Percentiles rank a stretch among this genome's conserved stretches.
Evolutionary conservation across 1,140 invertebrate genomes (phyloP).

Genomic region (Goniozus legneri): DNA sequence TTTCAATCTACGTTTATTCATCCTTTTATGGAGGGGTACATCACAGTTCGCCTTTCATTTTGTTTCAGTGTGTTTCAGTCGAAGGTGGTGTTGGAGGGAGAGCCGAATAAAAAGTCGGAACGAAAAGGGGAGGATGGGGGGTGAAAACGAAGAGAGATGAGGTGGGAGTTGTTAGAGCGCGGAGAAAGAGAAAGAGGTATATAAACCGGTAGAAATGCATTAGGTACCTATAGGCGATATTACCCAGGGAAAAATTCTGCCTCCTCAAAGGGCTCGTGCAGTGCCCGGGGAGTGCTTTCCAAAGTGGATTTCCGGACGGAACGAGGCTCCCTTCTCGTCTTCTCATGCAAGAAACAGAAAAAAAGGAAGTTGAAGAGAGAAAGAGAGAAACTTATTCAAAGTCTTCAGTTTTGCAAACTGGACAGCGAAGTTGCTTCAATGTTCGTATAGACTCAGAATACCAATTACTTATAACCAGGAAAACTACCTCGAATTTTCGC

Average conservation of each 20-base stretch:
- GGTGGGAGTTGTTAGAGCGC: neutral
- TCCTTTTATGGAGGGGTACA: constrained; percentile 33
- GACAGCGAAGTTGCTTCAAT: too few relatives aligned
- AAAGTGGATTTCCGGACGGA: constrained; percentile 32
- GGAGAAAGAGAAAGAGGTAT: constrained; percentile 13
- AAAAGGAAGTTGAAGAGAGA: constrained; percentile 17
- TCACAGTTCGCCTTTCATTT: constrained; percentile 38
- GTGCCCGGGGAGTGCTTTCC: constrained; percentile 30
- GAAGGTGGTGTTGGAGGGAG: too few relatives aligned
- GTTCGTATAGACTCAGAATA: too few relatives aligned
- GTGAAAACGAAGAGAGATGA: constrained; percentile 13
- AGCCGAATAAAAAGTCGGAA: constrained; percentile 30
- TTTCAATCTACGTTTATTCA: constrained; percentile 44
- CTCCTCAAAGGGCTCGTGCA: constrained; percentile 28
- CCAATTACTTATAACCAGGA: too few relatives aligned
- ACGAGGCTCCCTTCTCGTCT: constrained; percentile 12
- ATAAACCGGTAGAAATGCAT: constrained; percentile 31
- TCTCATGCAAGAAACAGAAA: constrained; percentile 9
- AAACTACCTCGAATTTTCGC: too few relatives aligned
- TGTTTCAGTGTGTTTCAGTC: constrained; percentile 36
- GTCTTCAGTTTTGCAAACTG: too few relatives aligned
- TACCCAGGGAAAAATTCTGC: constrained; percentile 27
- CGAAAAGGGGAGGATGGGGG: constrained; percentile 5
- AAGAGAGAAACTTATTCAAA: constrained; percentile 2
- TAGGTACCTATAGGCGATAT: constrained; percentile 24